Conservation (phyloP, 1,140 invertebrate genomes). For the Drosophila teissieri region DNA sequence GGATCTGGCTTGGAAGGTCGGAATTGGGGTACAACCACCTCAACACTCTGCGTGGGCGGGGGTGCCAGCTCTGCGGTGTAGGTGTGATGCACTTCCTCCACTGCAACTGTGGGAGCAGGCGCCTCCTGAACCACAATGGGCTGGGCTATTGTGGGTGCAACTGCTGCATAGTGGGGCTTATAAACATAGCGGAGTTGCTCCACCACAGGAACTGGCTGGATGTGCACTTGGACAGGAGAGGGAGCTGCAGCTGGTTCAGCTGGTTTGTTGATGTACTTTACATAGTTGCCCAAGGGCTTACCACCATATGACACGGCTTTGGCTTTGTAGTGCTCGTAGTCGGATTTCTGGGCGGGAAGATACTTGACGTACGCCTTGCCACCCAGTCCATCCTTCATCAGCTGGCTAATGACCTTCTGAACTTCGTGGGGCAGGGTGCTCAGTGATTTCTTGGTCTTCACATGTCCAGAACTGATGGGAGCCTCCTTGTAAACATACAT, state of each 20-base stretch:
- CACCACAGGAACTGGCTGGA: conserved; percentile 77
- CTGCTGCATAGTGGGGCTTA: conserved; percentile 36
- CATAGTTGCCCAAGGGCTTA: conserved; percentile 42
- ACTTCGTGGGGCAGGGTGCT: conserved; percentile 68
- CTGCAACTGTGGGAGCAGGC: background rate
- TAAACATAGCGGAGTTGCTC: conserved; percentile 79
- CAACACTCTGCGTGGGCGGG: conserved; percentile 13
- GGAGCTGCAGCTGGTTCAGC: conserved; percentile 10
- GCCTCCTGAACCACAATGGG: conserved; percentile 71
- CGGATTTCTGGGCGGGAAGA: conserved; percentile 60
- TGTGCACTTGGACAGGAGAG: conserved; percentile 68
- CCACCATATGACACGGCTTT: conserved; percentile 36
- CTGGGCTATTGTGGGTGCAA: conserved; percentile 47
- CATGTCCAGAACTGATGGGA: conserved; percentile 24
- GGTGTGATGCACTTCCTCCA: conserved; percentile 64
- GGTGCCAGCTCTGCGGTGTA: conserved; percentile 56
- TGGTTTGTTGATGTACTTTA: conserved; percentile 48
- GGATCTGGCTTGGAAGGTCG: conserved; percentile 72
- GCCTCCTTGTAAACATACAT: conserved; percentile 70
- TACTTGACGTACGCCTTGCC: conserved; percentile 79
- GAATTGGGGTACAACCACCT: conserved; percentile 44
- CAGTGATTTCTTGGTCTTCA: conserved; percentile 68
- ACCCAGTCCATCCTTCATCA: conserved; percentile 63
- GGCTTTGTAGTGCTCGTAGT: conserved; percentile 61
- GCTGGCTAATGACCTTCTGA: conserved; percentile 72